Percentiles rank a stretch among this genome's conserved stretches.
Conservation (phyloP, 2,113 vertebrate genomes). For the Lasiurus borealis region DNA sequence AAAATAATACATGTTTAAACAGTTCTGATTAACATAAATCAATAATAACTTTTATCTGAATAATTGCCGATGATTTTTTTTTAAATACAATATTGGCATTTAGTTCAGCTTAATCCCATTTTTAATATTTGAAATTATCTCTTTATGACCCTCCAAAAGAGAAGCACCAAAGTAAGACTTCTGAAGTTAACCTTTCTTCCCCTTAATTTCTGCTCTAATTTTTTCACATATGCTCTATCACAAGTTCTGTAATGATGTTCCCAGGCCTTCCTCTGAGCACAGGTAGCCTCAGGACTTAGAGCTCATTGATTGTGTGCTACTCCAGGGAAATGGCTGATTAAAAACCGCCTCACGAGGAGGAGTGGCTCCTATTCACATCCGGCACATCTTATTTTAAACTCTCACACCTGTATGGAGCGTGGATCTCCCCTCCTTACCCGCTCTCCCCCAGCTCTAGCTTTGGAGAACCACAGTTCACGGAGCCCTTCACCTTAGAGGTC, state of each 20-base stretch:
- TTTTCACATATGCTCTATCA: constrained; percentile 81
- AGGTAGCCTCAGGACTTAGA: constrained; percentile 89
- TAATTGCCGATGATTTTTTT: constrained; percentile 40
- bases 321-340: constrained; percentile 88
- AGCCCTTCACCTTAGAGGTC: constrained; percentile 69
- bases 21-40: constrained; percentile 51
- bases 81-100: background rate
- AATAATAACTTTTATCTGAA: background rate
- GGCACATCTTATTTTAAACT: constrained; percentile 86
- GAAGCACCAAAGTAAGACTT: constrained; percentile 43
- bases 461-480: constrained; percentile 78
- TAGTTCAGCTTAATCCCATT: background rate
- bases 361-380: constrained; percentile 84
- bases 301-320: constrained; percentile 84
- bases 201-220: constrained; percentile 87
- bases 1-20: constrained; percentile 52
- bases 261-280: constrained; percentile 76
- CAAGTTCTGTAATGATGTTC: constrained; percentile 82
- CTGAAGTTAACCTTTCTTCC: constrained; percentile 80
- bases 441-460: constrained; percentile 67
- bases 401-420: constrained; percentile 84
- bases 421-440: constrained; percentile 64
- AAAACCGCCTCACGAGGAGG: constrained; percentile 85
- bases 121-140: background rate
- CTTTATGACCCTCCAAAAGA: constrained; percentile 56